These are phyloP conservation scores for Noctilio leporinus DNA, from an alignment of 2,113 vertebrate genomes.

Conservation along the genomic window DNA sequence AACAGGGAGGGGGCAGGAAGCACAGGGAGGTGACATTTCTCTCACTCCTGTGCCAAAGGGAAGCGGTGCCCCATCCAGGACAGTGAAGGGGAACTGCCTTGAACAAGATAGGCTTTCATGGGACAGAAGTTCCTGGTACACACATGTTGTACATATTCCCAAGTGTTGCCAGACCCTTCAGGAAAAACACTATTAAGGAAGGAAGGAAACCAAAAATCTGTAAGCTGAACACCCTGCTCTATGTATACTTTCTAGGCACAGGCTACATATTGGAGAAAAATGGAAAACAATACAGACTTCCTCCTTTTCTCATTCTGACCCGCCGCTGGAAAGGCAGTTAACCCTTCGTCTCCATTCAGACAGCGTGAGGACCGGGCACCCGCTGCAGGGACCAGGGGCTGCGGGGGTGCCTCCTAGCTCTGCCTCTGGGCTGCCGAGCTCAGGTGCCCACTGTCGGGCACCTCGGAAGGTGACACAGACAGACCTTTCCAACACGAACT, in stretches of 20 bases:
- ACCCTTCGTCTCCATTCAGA: not conserved
- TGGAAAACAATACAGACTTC: not conserved
- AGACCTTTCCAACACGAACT: not conserved
- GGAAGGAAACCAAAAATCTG: not conserved
- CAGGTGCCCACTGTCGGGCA: not conserved
- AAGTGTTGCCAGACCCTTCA: not conserved
- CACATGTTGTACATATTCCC: not conserved
- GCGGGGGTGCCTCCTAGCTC: not conserved
- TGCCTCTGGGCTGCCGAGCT: not conserved
- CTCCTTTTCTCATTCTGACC: not conserved
- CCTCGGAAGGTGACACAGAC: too few relatives aligned
- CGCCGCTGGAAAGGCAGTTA: not conserved
- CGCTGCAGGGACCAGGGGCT: not conserved
- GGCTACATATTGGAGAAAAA: not conserved
- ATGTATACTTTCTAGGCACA: not conserved
- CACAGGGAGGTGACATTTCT: not conserved
- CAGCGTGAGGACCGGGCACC: not conserved
- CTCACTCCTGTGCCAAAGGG: not conserved
- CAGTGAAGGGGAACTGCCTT: not conserved
- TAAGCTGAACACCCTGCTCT: not conserved
- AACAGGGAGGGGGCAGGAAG: accelerated
- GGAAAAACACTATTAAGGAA: not conserved
- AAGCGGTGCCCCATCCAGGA: not conserved
- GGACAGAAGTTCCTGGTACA: not conserved
- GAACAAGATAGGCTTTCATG: not conserved